Percentiles rank a stretch among this genome's conserved stretches.
Conservation (phyloP, 2,888 invertebrate genomes). For the Lochmaea capreae region DNA sequence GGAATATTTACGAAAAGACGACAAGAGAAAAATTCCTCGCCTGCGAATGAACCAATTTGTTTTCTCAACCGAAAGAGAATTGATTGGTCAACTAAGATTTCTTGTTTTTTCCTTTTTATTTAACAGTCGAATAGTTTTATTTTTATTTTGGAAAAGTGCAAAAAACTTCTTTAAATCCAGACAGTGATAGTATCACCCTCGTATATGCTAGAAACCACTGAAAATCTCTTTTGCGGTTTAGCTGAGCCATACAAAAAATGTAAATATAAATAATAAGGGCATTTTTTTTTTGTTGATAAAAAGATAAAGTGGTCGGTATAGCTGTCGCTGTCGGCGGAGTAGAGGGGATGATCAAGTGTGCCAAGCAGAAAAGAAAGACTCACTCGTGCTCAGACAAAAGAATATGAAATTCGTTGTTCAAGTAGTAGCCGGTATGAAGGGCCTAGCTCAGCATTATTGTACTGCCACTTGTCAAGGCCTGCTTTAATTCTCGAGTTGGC, state of each 20-base stretch:
- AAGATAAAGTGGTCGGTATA: conserved; percentile 21
- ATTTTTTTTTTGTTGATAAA: conserved; percentile 1
- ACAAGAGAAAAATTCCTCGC: conserved; percentile 28
- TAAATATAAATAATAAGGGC: background rate
- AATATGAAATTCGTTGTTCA: conserved; percentile 57
- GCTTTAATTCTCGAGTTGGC: conserved; percentile 38
- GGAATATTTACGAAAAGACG: conserved; percentile 35
- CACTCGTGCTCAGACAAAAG: conserved; percentile 61
- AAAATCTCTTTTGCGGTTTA: background rate
- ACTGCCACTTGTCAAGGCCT: conserved; percentile 56
- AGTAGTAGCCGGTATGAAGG: conserved; percentile 52
- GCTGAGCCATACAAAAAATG: background rate
- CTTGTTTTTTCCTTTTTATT: conserved; percentile 7
- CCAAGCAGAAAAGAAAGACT: conserved; percentile 53
- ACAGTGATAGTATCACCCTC: background rate
- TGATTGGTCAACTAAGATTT: conserved; percentile 32
- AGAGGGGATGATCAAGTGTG: conserved; percentile 26
- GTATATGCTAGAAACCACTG: background rate
- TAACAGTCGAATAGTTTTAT: background rate
- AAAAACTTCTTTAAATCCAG: too few species aligned
- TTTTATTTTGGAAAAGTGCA: too few species aligned
- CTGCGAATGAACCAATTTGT: conserved; percentile 29
- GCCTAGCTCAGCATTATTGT: conserved; percentile 56
- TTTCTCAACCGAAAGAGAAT: conserved; percentile 27
- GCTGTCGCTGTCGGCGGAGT: conserved; percentile 10